phyloP scores from a whole-genome alignment of 2,888 invertebrate genomes.

The Leucoma salicis region DNA sequence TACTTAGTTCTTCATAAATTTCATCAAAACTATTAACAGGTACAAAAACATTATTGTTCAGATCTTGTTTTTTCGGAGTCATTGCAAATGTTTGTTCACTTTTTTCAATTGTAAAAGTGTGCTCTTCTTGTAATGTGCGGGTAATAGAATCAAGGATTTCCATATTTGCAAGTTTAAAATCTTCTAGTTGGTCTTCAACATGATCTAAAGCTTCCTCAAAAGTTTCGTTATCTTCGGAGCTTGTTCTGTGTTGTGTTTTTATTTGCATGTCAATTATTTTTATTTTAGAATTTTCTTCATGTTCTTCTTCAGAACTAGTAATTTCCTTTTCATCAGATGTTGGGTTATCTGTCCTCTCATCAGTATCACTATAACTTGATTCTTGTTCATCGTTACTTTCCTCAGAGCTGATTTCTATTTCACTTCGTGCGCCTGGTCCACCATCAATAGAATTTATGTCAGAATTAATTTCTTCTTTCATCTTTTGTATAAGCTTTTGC shows the following conservation, averaged over 20 bases:
- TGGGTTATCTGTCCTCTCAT: constrained; percentile 55
- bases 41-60: constrained; percentile 62
- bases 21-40: constrained; percentile 70
- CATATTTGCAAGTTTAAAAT: constrained; percentile 66
- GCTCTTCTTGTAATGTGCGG: constrained; percentile 67
- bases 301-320: constrained; percentile 43
- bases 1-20: constrained; percentile 66
- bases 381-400: constrained; percentile 64
- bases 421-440: constrained; percentile 70
- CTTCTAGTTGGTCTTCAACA: constrained; percentile 61
- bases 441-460: constrained; percentile 80
- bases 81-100: constrained; percentile 23
- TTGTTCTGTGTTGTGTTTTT: constrained; percentile 46
- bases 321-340: constrained; percentile 62
- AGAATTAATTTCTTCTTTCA: constrained; percentile 84
- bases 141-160: constrained; percentile 73
- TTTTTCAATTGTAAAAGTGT: constrained; percentile 49
- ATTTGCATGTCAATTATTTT: constrained; percentile 14
- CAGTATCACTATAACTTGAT: constrained; percentile 64
- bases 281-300: constrained; percentile 1
- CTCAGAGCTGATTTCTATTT: constrained; percentile 64
- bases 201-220: constrained; percentile 78
- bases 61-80: constrained; percentile 42
- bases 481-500: constrained; percentile 84
- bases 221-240: constrained; percentile 75